Conservation (phyloP, 2,888 invertebrate genomes). For the Ormyrus labotus region DNA sequence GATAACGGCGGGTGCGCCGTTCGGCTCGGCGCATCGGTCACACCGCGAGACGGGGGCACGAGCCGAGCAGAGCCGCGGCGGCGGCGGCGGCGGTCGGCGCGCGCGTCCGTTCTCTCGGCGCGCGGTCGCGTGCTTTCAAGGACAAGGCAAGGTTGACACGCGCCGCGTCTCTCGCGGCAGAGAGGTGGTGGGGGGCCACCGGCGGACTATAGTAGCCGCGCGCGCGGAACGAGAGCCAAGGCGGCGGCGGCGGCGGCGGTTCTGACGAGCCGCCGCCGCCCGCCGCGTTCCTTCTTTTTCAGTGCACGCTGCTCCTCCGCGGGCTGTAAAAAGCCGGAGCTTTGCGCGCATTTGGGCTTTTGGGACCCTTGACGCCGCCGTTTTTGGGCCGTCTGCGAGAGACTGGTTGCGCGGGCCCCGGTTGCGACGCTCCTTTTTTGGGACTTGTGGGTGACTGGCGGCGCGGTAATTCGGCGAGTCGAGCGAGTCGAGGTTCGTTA, state of each 20-base stretch:
- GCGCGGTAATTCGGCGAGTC: no score
- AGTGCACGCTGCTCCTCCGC: background rate
- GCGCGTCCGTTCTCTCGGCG: slow-evolving; percentile 8
- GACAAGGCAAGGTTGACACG: slow-evolving; percentile 76
- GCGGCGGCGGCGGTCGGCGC: no score
- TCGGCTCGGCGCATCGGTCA: background rate
- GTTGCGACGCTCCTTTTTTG: no score
- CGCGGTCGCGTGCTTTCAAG: slow-evolving; percentile 75
- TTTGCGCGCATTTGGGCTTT: no score
- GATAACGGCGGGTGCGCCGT: slow-evolving; percentile 3
- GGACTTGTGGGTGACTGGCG: no score
- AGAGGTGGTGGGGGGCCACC: slow-evolving; percentile 42
- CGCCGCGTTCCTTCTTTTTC: background rate
- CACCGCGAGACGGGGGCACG: background rate
- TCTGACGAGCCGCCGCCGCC: background rate
- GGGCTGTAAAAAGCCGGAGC: no score
- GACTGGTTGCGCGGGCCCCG: no score
- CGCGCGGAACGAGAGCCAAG: background rate
- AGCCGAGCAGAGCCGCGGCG: background rate
- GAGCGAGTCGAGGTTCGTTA: no score
- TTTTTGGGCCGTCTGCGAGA: no score
- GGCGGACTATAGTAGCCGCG: background rate
- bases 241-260: background rate
- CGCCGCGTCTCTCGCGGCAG: slow-evolving; percentile 64
- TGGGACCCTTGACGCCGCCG: no score